Conservation (phyloP, 2,797 vertebrate species). For the Lepilemur septentrionalis region DNA sequence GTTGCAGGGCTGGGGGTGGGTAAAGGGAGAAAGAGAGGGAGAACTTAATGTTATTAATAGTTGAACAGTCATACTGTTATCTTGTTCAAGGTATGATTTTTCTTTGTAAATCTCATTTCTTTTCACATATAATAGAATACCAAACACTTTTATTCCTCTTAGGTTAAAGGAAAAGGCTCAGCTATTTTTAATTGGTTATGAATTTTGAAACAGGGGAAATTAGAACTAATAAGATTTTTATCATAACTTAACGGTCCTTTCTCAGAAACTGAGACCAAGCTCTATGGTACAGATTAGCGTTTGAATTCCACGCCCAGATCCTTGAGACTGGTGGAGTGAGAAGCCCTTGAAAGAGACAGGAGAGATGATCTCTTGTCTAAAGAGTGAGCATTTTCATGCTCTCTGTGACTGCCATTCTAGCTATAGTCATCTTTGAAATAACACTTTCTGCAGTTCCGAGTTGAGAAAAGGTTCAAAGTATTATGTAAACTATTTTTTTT, state of each 20-base stretch:
- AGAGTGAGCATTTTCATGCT: conserved; percentile 41
- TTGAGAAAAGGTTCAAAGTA: not conserved
- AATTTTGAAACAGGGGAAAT: conserved; percentile 34
- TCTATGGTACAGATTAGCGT: conserved; percentile 35
- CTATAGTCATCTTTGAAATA: not conserved
- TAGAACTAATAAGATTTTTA: not conserved
- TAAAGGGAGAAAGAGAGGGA: not conserved
- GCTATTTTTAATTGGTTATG: not conserved
- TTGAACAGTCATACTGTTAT: not conserved
- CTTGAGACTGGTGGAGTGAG: conserved; percentile 63
- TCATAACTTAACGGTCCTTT: not conserved
- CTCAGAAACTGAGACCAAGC: not conserved
- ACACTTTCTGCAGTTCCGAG: not conserved
- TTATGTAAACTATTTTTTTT: not conserved
- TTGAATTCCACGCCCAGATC: conserved; percentile 76
- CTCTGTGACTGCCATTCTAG: not conserved
- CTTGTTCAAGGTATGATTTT: not conserved
- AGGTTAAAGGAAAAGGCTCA: not conserved
- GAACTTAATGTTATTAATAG: not conserved
- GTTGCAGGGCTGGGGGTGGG: not conserved
- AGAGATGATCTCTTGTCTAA: conserved; percentile 61
- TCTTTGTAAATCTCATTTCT: not conserved
- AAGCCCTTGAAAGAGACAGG: conserved; percentile 46
- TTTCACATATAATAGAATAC: not conserved
- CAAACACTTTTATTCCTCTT: not conserved